Evolutionary conservation across 2,888 invertebrate genomes (phyloP), one percentile per base, ranked within the genome.

Genomic region (Dioctria rufipes): DNA sequence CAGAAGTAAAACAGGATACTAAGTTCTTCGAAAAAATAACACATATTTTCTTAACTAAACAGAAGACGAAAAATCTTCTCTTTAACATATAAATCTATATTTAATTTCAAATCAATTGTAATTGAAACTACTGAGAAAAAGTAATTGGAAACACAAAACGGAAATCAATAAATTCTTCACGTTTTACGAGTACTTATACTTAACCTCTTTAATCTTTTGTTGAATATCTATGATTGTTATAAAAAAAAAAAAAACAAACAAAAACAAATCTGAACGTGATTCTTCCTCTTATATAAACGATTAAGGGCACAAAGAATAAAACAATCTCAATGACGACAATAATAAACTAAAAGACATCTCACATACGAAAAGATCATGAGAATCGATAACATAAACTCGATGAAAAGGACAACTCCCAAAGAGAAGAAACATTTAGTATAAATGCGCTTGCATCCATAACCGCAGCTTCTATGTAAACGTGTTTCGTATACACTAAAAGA

Each of bases 381-480:
- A 71, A 71, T 51, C 37, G 71, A 71, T 71, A 71, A 71, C 51
- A 46, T 37, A 37, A 67, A 25, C 46, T 46, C 42, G 46, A 25
- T 25, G 25, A 46, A 39, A 46, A 13, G 71, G 54, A 71, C 51
- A 71, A 71, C 71, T 51, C 71, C 46, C 40, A 71, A 71, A 58
- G 71, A 51, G 25, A 71, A 37, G 37, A 25, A 25, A 25, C 25
- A 25, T 25, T 25, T 54, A 37, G 40, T 71, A 51, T 6, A 6
- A 8, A 71, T 71, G 51, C 25, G 25, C n/a, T 3, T n/a, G 61
- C 43, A 75, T 43, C 58, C 51, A 25, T 75, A 60, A 75, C 37
- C 65, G 39, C 73, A 71, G 75, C 75, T 75, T 61, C 75, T 60
- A 75, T 75, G 43, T 75, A 60, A 75, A 25, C 39, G 71, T 71